A percentile compares a stretch with the other conserved stretches of the same genome.
These are phyloP conservation scores for Xyrauchen texanus DNA, from an alignment of 2,113 vertebrate genomes.

Conservation along the genomic window DNA sequence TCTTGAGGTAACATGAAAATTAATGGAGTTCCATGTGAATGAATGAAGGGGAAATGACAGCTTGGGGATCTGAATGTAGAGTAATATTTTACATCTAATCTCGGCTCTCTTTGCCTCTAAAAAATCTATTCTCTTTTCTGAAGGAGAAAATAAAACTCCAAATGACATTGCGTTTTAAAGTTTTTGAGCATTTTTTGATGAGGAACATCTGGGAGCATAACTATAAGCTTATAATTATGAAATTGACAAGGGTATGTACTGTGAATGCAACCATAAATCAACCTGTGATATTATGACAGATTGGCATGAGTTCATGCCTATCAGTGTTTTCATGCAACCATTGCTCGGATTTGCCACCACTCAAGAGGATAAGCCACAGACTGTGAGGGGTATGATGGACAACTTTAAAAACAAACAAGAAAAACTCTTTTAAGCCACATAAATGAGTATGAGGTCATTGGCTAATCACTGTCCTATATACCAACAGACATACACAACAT, in stretches of 20 bases:
- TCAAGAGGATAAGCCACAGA: conserved; percentile 37
- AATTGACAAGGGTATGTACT: not conserved
- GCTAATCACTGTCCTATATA: too few species aligned
- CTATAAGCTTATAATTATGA: conserved; percentile 12
- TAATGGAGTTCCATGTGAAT: too few species aligned
- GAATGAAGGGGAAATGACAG: too few species aligned
- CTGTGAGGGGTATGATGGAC: conserved; percentile 32
- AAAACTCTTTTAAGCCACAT: too few species aligned
- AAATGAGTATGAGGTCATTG: too few species aligned
- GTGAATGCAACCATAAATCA: conserved; percentile 33
- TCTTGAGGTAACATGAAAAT: too few species aligned
- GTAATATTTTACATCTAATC: conserved; percentile 13
- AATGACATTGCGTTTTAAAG: not conserved
- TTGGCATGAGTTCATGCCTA: not conserved
- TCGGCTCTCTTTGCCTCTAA: not conserved
- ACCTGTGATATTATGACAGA: conserved; percentile 13
- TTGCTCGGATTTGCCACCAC: conserved; percentile 41
- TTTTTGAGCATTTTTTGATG: not conserved
- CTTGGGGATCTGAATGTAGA: not conserved
- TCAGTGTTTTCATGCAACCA: not conserved
- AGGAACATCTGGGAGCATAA: not conserved
- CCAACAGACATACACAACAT: too few species aligned
- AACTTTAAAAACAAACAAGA: not conserved
- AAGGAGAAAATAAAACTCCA: not conserved
- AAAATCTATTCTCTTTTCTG: not conserved